Evolutionary conservation across 2,113 vertebrate species (phyloP).

Genomic region (Megatriorchis doriae): DNA sequence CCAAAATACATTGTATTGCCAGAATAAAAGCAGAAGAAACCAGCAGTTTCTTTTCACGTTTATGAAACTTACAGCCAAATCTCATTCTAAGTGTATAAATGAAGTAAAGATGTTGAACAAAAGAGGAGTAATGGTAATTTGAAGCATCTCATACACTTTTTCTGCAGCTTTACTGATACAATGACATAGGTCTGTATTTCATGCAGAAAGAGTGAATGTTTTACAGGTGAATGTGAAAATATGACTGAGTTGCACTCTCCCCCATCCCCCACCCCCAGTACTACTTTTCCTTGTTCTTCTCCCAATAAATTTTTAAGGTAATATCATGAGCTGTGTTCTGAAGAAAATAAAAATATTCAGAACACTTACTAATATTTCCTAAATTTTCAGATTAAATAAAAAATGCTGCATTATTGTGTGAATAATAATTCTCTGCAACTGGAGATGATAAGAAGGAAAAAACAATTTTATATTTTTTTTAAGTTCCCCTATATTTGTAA

Average conservation of each 20-base stretch:
- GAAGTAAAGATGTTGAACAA: background rate
- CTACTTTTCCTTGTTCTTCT: background rate
- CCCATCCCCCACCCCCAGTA: rapidly evolving
- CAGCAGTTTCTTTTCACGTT: background rate
- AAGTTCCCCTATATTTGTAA: background rate
- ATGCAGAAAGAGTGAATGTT: background rate
- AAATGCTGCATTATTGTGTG: background rate
- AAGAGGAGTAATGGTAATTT: background rate
- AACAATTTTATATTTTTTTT: background rate
- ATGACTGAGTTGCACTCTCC: background rate
- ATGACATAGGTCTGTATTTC: background rate
- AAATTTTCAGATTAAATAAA: background rate
- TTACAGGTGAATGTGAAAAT: background rate
- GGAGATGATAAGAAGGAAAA: background rate
- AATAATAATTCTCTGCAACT: background rate
- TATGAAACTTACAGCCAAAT: background rate
- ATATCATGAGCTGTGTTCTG: background rate
- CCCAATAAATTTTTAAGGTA: background rate
- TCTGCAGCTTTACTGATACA: background rate
- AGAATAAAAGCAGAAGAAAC: background rate
- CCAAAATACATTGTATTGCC: background rate
- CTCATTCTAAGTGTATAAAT: background rate
- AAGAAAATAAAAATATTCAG: background rate
- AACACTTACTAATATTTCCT: background rate
- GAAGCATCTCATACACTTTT: background rate